Percentiles rank a stretch among this genome's conserved stretches.
phyloP scores from a whole-genome alignment of 2,113 vertebrate genomes.

The Lampris megalopsis region DNA sequence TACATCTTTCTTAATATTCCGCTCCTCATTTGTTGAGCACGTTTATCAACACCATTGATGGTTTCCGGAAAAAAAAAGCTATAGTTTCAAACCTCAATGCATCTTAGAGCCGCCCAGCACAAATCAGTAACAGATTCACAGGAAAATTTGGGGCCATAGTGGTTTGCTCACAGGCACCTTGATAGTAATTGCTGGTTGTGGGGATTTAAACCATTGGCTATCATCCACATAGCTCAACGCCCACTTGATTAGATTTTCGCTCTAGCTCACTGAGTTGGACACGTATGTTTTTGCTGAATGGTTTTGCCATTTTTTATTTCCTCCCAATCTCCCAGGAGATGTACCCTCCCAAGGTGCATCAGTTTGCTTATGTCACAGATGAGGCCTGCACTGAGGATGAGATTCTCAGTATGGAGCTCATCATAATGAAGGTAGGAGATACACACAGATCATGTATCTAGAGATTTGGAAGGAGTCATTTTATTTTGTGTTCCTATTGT shows the following conservation, averaged over 20 bases:
- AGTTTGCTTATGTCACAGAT: constrained; percentile 98
- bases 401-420: constrained; percentile 94
- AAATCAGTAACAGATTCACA: neutral
- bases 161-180: too few species aligned
- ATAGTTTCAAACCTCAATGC: too few species aligned
- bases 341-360: constrained; percentile 95
- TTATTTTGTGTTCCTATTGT: neutral
- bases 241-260: too few species aligned
- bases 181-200: too few species aligned
- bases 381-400: constrained; percentile 95
- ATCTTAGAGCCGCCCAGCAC: neutral
- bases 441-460: neutral
- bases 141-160: neutral
- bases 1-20: too few species aligned
- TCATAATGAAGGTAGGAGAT: constrained; percentile 92
- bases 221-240: too few species aligned
- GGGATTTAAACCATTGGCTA: too few species aligned
- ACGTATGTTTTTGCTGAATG: neutral
- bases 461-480: neutral
- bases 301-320: neutral
- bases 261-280: too few species aligned
- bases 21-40: too few species aligned
- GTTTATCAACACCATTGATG: too few species aligned
- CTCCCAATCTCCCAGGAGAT: constrained; percentile 86
- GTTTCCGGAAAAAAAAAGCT: too few species aligned